Base-by-base conservation (phyloP, 2,113 vertebrate species). In the Ciconia stormi region DNA sequence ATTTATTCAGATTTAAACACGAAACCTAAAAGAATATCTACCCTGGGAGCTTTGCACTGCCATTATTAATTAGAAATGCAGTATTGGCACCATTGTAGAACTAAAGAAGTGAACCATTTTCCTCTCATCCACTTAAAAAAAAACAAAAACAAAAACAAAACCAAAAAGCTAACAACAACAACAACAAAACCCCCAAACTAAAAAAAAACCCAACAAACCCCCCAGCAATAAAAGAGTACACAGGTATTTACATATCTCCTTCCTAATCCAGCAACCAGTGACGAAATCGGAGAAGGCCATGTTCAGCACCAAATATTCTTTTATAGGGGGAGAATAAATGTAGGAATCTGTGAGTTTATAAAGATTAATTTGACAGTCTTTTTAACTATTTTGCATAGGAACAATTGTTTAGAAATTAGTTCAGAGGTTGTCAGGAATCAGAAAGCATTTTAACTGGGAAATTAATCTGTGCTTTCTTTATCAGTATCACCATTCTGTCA, bases 151-250 rank as follows among this genome's bases (percentile, higher is more conserved):
- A 8, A 38, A 21, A 9, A 22, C 69, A 16, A 36, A 8, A 9
- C 21, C 38, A 8, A 16, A 36, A 62, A 21, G 3, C 9, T 82
- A 67, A 20, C 6, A 12, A 34, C 13, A 14, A 59, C 5, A 42
- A 3, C 14, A 50, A 42, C 26, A 52, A 65, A 53, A 9, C 13
- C 14, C 7, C 2, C 14, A 74, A 79, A 59, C 9, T 44, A 5
- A 59, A 38, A 44, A 53, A 53, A 52, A 5, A 3, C 3, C 9
- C 1, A 11, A 10, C 46, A 9, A 23, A 9, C 16, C 1, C 10
- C 16, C 5, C 5, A 25, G 25, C 19, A 5, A 2, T 49, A 40
- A 70, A 12, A 27, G 14, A 40, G 6, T 47, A n/a, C 15, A 29
- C 6, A 11, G 5, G 2, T 71, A n/a, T 58, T 70, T 38, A 44